Conservation (phyloP, 2,113 vertebrate species). For the Hylia prasina region DNA sequence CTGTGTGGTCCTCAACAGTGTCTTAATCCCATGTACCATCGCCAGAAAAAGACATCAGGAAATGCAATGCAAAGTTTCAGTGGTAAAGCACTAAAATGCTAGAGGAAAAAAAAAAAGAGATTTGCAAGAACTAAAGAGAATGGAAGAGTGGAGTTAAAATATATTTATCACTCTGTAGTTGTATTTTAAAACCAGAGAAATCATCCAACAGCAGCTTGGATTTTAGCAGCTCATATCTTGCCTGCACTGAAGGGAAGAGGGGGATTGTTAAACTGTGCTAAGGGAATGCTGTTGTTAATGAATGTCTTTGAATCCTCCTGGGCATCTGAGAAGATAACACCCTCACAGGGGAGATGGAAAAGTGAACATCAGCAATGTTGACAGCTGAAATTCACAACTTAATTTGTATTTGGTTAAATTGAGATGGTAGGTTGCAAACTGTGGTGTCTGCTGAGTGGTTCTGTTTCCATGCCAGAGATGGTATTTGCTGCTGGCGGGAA, state of each 20-base stretch:
- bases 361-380: rapidly evolving
- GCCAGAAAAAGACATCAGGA: not conserved
- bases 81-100: not conserved
- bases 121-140: not conserved
- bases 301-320: not conserved
- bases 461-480: not conserved
- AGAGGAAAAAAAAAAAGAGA: not conserved
- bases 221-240: not conserved
- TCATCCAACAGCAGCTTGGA: not conserved
- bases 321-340: not conserved
- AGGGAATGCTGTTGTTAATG: not conserved
- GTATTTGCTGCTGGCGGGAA: not conserved
- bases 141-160: not conserved
- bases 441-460: not conserved
- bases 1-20: not conserved
- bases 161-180: not conserved
- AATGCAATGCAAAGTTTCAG: not conserved
- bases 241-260: not conserved
- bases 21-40: not conserved
- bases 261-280: not conserved
- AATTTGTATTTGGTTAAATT: not conserved
- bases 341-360: not conserved
- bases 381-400: not conserved
- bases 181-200: not conserved
- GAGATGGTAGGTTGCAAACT: not conserved